These are phyloP conservation scores for Apamea epomidion DNA, from an alignment of 2,888 invertebrate species.

Conservation along the genomic window DNA sequence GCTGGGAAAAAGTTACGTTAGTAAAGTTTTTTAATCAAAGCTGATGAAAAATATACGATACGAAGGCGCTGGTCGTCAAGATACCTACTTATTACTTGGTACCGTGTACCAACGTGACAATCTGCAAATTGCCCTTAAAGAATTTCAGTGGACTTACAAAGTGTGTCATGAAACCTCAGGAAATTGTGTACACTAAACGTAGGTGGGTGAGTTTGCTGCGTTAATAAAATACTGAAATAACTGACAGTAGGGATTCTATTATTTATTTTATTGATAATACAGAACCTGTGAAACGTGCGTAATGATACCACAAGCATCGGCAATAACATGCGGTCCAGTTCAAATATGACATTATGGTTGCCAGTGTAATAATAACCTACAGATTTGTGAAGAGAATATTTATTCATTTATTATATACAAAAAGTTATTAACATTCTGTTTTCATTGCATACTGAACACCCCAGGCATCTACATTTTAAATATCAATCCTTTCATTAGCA, in stretches of 20 bases:
- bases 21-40: constrained; percentile 82
- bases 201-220: too few species aligned
- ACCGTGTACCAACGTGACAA: constrained; percentile 41
- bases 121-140: constrained; percentile 55
- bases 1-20: constrained; percentile 70
- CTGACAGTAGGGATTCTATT: neutral
- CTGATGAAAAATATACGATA: constrained; percentile 78
- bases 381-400: neutral
- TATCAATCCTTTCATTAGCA: constrained; percentile 52
- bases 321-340: neutral
- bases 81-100: constrained; percentile 58
- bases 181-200: constrained; percentile 5
- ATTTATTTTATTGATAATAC: neutral
- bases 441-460: constrained; percentile 42
- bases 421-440: constrained; percentile 15
- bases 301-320: constrained; percentile 7
- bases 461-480: constrained; percentile 56
- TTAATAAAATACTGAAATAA: neutral
- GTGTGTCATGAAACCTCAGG: constrained; percentile 33
- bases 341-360: neutral
- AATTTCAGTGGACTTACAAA: constrained; percentile 37
- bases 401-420: constrained; percentile 18
- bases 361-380: neutral
- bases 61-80: constrained; percentile 59
- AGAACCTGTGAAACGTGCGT: neutral